These are phyloP conservation scores for Amblyornis subalaris DNA, from an alignment of 2,113 vertebrate genomes.

Conservation along the genomic window DNA sequence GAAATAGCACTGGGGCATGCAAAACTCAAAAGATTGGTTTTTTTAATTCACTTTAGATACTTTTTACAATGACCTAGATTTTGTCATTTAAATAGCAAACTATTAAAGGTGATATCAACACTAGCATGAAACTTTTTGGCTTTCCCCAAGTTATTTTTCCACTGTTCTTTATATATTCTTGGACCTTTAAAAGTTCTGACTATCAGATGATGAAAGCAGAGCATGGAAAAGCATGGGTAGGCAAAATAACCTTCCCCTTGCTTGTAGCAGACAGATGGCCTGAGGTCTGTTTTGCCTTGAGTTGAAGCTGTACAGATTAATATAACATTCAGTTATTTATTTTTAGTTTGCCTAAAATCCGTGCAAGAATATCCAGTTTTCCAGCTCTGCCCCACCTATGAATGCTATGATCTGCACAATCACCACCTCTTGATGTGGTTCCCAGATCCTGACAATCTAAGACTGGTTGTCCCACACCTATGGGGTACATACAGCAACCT, in stretches of 20 bases:
- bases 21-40: not conserved
- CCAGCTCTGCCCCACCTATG: not conserved
- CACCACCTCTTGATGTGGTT: not conserved
- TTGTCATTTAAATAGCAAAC: not conserved
- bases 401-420: not conserved
- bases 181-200: not conserved
- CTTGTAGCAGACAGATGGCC: not conserved
- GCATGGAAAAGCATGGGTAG: not conserved
- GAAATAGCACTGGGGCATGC: not conserved
- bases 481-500: rapidly evolving
- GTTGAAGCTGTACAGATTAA: not conserved
- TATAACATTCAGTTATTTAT: not conserved
- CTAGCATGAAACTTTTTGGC: not conserved
- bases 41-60: not conserved
- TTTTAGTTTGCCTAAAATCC: conserved; percentile 1
- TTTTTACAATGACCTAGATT: not conserved
- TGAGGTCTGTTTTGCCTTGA: not conserved
- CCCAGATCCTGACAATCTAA: not conserved
- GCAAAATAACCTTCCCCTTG: conserved; percentile 1
- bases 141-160: not conserved
- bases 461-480: not conserved
- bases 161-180: not conserved
- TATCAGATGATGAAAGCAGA: not conserved
- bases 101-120: not conserved
- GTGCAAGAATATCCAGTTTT: not conserved